phyloP scores from a whole-genome alignment of 2,888 invertebrate species.

The Eurois occulta region DNA sequence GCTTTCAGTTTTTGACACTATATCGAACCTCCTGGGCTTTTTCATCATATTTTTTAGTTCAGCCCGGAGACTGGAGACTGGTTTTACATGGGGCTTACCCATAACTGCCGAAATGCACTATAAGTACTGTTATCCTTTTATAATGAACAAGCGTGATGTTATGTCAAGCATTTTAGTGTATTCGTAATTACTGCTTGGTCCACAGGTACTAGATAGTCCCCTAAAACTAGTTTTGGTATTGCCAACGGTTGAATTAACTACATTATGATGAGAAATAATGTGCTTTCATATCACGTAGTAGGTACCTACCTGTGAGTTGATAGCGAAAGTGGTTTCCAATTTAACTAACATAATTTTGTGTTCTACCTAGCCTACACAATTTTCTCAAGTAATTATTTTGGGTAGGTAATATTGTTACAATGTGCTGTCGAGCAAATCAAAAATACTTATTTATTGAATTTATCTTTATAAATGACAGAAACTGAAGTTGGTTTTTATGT shows the following conservation, averaged over 20 bases:
- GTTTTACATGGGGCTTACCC: too few species aligned
- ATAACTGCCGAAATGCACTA: too few species aligned
- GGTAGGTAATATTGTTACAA: slow-evolving; percentile 25
- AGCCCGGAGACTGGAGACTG: background rate
- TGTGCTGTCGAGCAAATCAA: slow-evolving; percentile 10
- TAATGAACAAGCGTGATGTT: background rate
- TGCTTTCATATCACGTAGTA: slow-evolving; percentile 25
- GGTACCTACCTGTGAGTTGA: slow-evolving; percentile 8
- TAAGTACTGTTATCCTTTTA: background rate
- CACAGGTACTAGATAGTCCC: slow-evolving; percentile 13
- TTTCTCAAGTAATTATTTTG: slow-evolving; percentile 30
- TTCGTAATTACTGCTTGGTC: background rate
- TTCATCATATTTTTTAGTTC: background rate
- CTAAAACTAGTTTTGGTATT: slow-evolving; percentile 22
- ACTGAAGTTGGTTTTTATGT: background rate
- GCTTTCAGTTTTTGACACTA: background rate
- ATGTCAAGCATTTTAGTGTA: background rate
- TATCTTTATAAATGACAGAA: background rate
- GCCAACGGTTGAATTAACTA: slow-evolving; percentile 14
- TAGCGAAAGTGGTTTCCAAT: slow-evolving; percentile 30
- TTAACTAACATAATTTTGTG: slow-evolving; percentile 32
- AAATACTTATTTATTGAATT: slow-evolving; percentile 2
- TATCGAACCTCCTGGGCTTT: background rate
- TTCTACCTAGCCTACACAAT: slow-evolving; percentile 7
- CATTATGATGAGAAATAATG: slow-evolving; percentile 20